Base-by-base conservation (phyloP, 2,888 invertebrate species). In the Altica lythri region DNA sequence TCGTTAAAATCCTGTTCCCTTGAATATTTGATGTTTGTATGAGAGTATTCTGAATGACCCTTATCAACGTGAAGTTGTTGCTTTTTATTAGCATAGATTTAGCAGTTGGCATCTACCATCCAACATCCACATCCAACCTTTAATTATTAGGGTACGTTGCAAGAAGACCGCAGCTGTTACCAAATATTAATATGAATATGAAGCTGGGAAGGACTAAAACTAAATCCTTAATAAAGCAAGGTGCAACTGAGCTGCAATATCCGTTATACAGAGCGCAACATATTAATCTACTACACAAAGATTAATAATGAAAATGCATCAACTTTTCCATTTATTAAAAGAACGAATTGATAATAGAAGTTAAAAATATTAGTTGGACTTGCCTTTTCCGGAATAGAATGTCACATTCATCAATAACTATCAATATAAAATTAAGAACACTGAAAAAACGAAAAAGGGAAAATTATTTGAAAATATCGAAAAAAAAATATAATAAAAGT, bases 161-260 rank as follows among this genome's bases (percentile, higher is more conserved):
- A 55, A 58, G 58, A 55, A 62, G 55, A 59, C 51, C 59, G 48
- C 64, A 62, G 61, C 64, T 61, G 62, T 56, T 64, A 35, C 61
- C 60, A 47, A 55, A 64, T 62, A 64, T 64, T 62, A 64, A 61
- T 61, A 64, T 62, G 62, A 60, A 60, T 46, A 53, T 46, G 57
- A 53, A 49, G 48, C 43, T 43, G 47, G 47, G 50, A 60, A 43
- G 54, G 52, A 55, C 56, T 60, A 40, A 42, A 38, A 49, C 48
- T 57, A 57, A 60, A 62, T 58, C 60, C 46, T 47, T 55, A 55
- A 53, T 59, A 55, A 55, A 46, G 19, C 17, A 40, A 17, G 37
- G 53, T 59, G 58, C 55, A 58, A 46, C 55, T 55, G 43, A 55
- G 49, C 50, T 57, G 57, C 53, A 50, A 46, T 30, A 40, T 13